Base-by-base conservation (phyloP, 2,113 vertebrate species). In the Holacanthus passer region DNA sequence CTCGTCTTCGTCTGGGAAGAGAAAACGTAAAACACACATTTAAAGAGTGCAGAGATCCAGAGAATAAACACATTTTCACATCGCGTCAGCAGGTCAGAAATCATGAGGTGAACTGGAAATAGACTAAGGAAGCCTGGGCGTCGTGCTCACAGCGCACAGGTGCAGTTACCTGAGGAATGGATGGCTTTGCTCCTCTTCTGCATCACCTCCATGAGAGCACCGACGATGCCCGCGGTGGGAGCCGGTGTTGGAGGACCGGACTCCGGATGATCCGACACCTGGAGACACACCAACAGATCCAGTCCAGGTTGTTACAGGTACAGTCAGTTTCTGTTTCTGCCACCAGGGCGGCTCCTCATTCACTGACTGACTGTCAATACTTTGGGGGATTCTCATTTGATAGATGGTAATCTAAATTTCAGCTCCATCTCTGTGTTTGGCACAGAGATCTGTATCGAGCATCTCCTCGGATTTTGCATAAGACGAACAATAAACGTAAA, bases 101-200 rank as follows among this genome's bases (percentile, higher is more conserved):
- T 6, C 13, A 45, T 39, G 11, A 27, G 14, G 8, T 47, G 39
- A 65, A 65, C 7, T 0, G n/a, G 39, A 41, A 19, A 47, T 47
- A 32, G n/a, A n/a, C n/a, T n/a, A n/a, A n/a, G n/a, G n/a, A n/a
- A 37, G 5, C 35, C 35, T 37, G 35, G 35, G 8, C n/a, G 14
- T 17, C 17, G 56, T 20, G 56, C 29, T 35, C 58, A 37, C 59
- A n/a, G 12, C 14, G 2, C 8, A 1, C 8, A 8, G 5, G 35
- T 37, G 35, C 22, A 29, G 43, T 0, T 89, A 99, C 98, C 98
- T 95, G 98, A 99, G 94, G 98, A 99, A 95, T 99, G 98, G 96
- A 99, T 99, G 97, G 97, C 98, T 97, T 98, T 98, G 96, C 96
- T 98, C 96, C 98, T 97, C 95, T 98, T 99, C 96, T 99, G 96